Evolutionary conservation across 2,888 invertebrate genomes (phyloP), one percentile per base, ranked within the genome.

Genomic region (Caradrina kadenii): DNA sequence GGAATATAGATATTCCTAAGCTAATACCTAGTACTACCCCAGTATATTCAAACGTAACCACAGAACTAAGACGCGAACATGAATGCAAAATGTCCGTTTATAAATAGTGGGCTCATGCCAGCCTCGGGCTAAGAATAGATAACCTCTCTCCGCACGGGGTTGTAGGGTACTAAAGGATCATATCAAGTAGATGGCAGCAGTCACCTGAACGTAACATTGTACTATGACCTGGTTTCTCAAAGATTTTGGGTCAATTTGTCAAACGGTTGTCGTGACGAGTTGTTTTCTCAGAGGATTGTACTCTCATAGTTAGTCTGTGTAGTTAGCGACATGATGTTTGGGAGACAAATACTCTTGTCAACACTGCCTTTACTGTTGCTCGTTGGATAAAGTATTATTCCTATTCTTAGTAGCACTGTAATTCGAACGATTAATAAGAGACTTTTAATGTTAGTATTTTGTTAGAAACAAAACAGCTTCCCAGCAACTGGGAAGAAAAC

Each of bases 161-260:
- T 64, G 39, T 10, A 59, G 21, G 56, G 50, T 73, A 52, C 50
- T 76, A 64, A 59, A 50, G 50, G 76, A 71, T 71, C 71, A 71
- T 69, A 64, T 75, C 63, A 75, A 76, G 54, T 53, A 53, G 70
- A 64, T 61, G 55, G 49, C 60, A 61, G 60, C 59, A 64, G 70
- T 62, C 76, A 76, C 60, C 63, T 71, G 59, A 63, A 66, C 48
- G 19, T 62, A 76, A 70, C 22, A 65, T 70, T 64, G 45, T 59
- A 15, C 64, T 65, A 65, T 63, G 75, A 76, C 75, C 75, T 65
- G 59, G 62, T 76, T 76, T 55, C 53, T 58, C 17, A 11, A 59
- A 62, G 50, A 75, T 53, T 62, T 70, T 62, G 64, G 53, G 62
- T 62, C 45, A 70, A 65, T 75, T 75, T 70, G 45, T 70, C 64